Evolutionary conservation across 2,888 invertebrate species (phyloP), one percentile per base, ranked within the genome.

Genomic region (Tridacna gigas): DNA sequence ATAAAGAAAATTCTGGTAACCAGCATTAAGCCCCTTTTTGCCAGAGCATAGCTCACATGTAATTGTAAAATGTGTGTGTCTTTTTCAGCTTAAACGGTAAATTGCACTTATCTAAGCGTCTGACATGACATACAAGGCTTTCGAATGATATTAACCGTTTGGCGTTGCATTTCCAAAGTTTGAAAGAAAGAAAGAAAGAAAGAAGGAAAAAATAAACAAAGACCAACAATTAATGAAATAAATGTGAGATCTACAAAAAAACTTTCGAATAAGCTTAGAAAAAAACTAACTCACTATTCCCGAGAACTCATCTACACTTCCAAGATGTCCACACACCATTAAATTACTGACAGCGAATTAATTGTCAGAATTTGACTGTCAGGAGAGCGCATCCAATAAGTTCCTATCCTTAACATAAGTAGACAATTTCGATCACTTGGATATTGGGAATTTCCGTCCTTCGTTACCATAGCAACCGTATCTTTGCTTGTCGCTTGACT

Each of bases 391-490:
- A n/a, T 28, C 69, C 69, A 69, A 47, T 69, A 69, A 69, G 69
- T 45, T 69, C 47, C 45, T 47, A 47, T 18, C 69, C 47, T 45
- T 69, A 69, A 37, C 37, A 37, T 37, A 37, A 69, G 69, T 28
- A 69, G 69, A 69, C 69, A 69, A 69, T 69, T 37, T 69, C 69
- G 69, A 69, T 69, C 69, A 69, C 28, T 47, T 47, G 69, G 47
- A 69, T 69, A 69, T 69, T 69, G 69, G 69, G 69, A 69, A 47
- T 69, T 47, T 37, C 37, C 47, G 20, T 25, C n/a, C 69, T 47
- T 47, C 47, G 47, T 69, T 69, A 28, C 69, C 37, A 69, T 69
- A 45, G 69, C 69, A 69, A 69, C 69, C 45, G 45, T 45, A n/a
- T 69, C n/a, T 69, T 28, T 69, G 28, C 28, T 47, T 69, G 69